Base-by-base conservation (phyloP, 2,888 invertebrate genomes). In the Oscheius sp. region DNA sequence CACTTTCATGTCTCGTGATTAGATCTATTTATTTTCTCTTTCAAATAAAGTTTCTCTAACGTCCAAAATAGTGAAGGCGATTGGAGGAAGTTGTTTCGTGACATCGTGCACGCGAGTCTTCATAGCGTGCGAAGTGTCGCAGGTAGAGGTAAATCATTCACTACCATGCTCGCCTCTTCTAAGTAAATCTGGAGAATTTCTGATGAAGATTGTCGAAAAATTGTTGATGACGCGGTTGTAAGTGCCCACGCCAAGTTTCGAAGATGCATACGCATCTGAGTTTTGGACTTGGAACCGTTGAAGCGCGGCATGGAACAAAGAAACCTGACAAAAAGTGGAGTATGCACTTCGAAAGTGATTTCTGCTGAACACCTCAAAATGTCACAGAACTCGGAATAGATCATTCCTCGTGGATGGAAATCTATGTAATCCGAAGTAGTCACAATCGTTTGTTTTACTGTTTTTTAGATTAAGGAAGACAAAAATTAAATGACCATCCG, bases 51-150 rank as follows among this genome's bases (percentile, higher is more conserved):
- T 55, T 53, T 55, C 42, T 68, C 55, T 37, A 53, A 33, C 7
- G 10, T n/a, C 42, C 53, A 66, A 66, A 35, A 33, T n/a, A 5
- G 53, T 53, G 68, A 21, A 35, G 42, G 65, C n/a, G 42, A 21
- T 32, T 21, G 21, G n/a, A 35, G 68, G 35, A 37, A 55, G 68
- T 68, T 63, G 50, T n/a, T 32, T 63, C 50, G 63, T 63, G 63
- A 63, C 63, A 63, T 21, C 9, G 48, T 48, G 35, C 68, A 65
- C 65, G 65, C 65, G 32, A 65, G 32, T 42, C 29, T 33, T 53
- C 68, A 33, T 68, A 53, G 68, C 68, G 55, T 37, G 68, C 68
- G 29, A 63, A n/a, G 55, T 33, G 68, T 68, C 53, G 68, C 65
- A 51, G 68, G 33, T 68, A 32, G 35, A 35, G 42, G 32, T 68